Evolutionary conservation across 1,140 invertebrate genomes (phyloP).

Genomic region (Drosophila tsacasi): DNA sequence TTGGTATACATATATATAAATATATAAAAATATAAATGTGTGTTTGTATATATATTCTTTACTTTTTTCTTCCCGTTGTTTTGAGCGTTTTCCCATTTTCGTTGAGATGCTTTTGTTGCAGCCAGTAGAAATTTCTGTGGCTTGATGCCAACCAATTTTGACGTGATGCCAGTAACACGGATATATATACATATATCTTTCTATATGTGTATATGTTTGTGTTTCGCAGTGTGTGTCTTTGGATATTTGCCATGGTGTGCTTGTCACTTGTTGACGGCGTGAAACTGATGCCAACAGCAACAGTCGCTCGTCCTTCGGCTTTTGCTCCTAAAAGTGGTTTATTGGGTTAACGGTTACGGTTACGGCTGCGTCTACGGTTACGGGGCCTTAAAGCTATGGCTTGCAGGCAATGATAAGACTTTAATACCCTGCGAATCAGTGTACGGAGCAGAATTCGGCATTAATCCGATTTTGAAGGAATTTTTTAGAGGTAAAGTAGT

Average conservation of each 20-base stretch:
- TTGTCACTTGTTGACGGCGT: constrained; percentile 79
- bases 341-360: constrained; percentile 73
- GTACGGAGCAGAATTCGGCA: not conserved
- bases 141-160: constrained; percentile 71
- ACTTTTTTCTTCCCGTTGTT: constrained; percentile 18
- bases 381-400: constrained; percentile 35
- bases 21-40: not conserved
- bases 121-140: constrained; percentile 68
- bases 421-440: constrained; percentile 26
- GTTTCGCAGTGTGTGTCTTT: constrained; percentile 21
- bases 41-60: constrained; percentile 5
- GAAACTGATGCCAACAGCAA: constrained; percentile 73
- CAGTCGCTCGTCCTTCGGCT: constrained; percentile 43
- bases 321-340: constrained; percentile 70
- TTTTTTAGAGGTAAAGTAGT: not conserved
- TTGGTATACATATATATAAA: not conserved
- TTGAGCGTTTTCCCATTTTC: constrained; percentile 40
- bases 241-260: constrained; percentile 49
- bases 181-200: not conserved
- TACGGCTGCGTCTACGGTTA: constrained; percentile 33
- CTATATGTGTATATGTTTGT: not conserved
- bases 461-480: constrained; percentile 12
- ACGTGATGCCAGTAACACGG: constrained; percentile 51
- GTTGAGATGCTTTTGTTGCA: constrained; percentile 51
- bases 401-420: not conserved